These are phyloP conservation scores for Pollenia griseotomentosa DNA, from an alignment of 2,888 invertebrate genomes.

Conservation along the genomic window DNA sequence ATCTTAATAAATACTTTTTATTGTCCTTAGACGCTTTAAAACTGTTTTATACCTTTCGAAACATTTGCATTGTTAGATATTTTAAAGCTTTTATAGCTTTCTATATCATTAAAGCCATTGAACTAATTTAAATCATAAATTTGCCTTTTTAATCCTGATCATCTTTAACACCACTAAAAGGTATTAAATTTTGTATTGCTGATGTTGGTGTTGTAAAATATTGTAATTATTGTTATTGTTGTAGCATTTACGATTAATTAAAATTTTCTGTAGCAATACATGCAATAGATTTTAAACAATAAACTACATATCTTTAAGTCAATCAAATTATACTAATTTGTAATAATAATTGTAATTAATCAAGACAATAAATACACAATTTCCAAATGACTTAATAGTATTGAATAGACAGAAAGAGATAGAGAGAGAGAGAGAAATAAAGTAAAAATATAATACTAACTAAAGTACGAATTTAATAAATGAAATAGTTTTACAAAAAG, in stretches of 20 bases:
- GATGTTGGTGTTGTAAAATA: background rate
- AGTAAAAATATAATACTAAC: background rate
- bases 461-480: background rate
- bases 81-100: background rate
- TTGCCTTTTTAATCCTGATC: slow-evolving; percentile 1
- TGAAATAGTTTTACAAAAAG: too few relatives aligned
- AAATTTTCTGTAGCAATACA: background rate
- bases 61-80: background rate
- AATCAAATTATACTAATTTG: slow-evolving; percentile 66
- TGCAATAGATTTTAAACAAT: slow-evolving; percentile 28
- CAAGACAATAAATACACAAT: slow-evolving; percentile 55
- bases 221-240: background rate
- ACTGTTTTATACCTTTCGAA: too few relatives aligned
- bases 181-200: slow-evolving; percentile 25
- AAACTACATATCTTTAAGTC: slow-evolving; percentile 42
- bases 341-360: slow-evolving; percentile 67
- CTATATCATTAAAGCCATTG: slow-evolving; percentile 1
- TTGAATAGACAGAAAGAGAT: background rate
- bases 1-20: too few relatives aligned
- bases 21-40: too few relatives aligned
- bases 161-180: slow-evolving; percentile 15
- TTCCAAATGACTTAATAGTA: slow-evolving; percentile 28
- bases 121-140: background rate
- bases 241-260: slow-evolving; percentile 38
- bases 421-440: background rate